Evolutionary conservation across 23 tunicate species (phyloP).

Genomic region (Styela clava): DNA sequence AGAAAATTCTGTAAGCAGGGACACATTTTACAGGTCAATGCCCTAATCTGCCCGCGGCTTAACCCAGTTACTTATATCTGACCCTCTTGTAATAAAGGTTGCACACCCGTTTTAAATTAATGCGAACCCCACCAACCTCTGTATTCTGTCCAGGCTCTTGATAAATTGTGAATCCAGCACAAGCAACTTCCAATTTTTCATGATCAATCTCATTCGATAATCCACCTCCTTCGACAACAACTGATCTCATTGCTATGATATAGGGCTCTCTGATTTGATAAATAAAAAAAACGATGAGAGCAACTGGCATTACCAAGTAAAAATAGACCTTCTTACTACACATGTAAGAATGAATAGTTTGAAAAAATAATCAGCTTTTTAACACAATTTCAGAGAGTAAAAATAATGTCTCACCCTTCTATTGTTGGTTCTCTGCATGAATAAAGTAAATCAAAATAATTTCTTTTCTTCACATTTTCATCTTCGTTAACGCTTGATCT

Average conservation of each 20-base stretch:
- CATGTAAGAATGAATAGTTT: background rate
- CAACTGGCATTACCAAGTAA: background rate
- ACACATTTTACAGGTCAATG: too few species aligned
- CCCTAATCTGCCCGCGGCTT: too few species aligned
- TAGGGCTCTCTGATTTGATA: slow-evolving; percentile 55
- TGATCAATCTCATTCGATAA: slow-evolving; percentile 15
- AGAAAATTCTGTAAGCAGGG: too few species aligned
- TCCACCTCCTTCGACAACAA: slow-evolving; percentile 19
- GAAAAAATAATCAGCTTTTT: too few species aligned
- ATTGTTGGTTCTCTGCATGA: slow-evolving; percentile 54
- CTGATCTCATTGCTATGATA: slow-evolving; percentile 68
- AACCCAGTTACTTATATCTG: too few species aligned
- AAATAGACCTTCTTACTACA: background rate
- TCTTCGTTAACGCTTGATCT: background rate
- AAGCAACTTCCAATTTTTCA: slow-evolving; percentile 51
- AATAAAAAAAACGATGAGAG: background rate
- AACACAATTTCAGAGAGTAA: background rate
- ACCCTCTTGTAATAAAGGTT: too few species aligned
- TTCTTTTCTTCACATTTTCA: slow-evolving; percentile 23
- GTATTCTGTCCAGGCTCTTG: slow-evolving; percentile 49
- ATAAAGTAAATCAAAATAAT: slow-evolving; percentile 60
- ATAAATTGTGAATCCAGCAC: slow-evolving; percentile 59
- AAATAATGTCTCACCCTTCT: slow-evolving; percentile 27
- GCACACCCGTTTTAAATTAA: too few species aligned
- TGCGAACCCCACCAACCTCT: too few species aligned